Conservation (phyloP, 2,113 vertebrate genomes). For the Spermophilus dauricus region DNA sequence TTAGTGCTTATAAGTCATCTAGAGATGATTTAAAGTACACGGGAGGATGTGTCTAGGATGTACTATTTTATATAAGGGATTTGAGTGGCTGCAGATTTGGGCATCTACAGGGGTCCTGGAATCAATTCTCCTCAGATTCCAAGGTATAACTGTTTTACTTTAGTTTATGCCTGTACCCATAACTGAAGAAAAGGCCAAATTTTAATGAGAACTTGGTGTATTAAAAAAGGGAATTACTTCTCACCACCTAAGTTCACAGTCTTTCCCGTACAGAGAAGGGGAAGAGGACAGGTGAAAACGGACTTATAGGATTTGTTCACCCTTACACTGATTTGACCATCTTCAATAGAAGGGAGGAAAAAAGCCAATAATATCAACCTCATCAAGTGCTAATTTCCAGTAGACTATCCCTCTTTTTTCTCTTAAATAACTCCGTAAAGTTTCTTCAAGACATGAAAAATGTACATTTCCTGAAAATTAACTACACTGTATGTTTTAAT, state of each 20-base stretch:
- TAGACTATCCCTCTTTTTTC: not conserved
- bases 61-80: not conserved
- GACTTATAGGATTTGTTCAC: not conserved
- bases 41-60: no score
- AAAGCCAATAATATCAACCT: not conserved
- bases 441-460: constrained; percentile 58
- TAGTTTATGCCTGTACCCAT: not conserved
- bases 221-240: not conserved
- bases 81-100: not conserved
- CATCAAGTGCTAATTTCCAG: not conserved
- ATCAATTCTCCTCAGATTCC: not conserved
- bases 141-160: not conserved
- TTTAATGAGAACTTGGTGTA: not conserved
- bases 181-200: constrained; percentile 29
- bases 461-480: constrained; percentile 58
- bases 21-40: not conserved
- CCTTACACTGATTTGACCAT: not conserved
- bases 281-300: no score
- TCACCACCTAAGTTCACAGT: not conserved
- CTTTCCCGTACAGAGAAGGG: not conserved
- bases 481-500: constrained; percentile 67
- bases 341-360: not conserved
- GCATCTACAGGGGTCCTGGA: not conserved
- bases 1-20: not conserved
- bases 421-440: constrained; percentile 15